Evolutionary conservation across 2,113 vertebrate species (phyloP).

Genomic region (Pteruthius melanotis): DNA sequence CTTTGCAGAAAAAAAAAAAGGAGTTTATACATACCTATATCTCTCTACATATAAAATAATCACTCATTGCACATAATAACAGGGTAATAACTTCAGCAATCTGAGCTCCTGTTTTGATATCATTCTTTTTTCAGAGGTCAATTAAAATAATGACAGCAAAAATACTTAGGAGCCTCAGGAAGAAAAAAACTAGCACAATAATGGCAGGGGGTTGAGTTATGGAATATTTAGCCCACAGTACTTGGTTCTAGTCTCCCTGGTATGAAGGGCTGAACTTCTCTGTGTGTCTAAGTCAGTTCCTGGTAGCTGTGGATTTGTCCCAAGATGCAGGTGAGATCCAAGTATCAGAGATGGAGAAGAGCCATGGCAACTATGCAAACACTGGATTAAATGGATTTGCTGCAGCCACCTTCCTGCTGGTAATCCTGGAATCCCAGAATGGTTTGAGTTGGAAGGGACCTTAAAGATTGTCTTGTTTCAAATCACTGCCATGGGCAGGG

Average conservation of each 20-base stretch:
- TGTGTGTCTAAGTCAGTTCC: not conserved
- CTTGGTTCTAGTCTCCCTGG: not conserved
- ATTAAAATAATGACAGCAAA: slow-evolving; percentile 23
- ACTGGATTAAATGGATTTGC: not conserved
- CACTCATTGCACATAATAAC: not conserved
- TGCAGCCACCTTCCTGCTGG: not conserved
- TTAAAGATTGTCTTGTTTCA: not conserved
- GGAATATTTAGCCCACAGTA: not conserved
- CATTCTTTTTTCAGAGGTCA: slow-evolving; percentile 31
- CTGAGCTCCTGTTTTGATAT: slow-evolving; percentile 24
- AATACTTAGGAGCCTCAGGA: not conserved
- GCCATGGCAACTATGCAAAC: not conserved
- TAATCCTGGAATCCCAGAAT: not conserved
- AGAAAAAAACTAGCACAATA: not conserved
- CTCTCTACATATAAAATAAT: not conserved
- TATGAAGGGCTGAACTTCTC: not conserved
- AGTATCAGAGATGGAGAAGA: not conserved
- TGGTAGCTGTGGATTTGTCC: not conserved
- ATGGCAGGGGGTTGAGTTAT: not conserved
- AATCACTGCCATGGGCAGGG: not conserved
- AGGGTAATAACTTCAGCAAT: slow-evolving; percentile 37
- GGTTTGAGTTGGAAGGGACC: not conserved
- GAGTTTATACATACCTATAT: not conserved
- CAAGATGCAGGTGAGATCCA: not conserved
- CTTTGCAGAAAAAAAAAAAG: slow-evolving; percentile 20